Evolutionary conservation across 2,888 invertebrate species (phyloP).

Genomic region (Microplitis deprimator): DNA sequence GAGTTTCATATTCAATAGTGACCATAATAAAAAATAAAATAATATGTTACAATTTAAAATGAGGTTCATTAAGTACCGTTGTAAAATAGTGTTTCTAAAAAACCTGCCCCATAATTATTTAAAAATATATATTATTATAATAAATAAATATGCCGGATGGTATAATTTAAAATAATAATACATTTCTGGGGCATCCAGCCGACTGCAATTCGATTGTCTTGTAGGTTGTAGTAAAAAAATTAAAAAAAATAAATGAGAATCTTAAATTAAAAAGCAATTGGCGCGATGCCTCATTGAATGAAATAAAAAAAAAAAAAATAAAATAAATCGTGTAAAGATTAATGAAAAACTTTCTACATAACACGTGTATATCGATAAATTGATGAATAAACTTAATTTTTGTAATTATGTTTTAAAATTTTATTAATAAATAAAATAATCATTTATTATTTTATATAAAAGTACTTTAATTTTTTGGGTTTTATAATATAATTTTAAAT

Average conservation of each 20-base stretch:
- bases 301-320: slow-evolving; percentile 38
- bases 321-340: slow-evolving; percentile 57
- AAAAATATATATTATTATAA: slow-evolving; percentile 21
- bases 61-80: slow-evolving; percentile 51
- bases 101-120: slow-evolving; percentile 50
- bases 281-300: slow-evolving; percentile 60
- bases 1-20: slow-evolving; percentile 51
- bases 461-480: neutral
- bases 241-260: slow-evolving; percentile 42
- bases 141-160: slow-evolving; percentile 53
- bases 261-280: slow-evolving; percentile 38
- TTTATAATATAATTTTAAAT: neutral
- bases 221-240: slow-evolving; percentile 29
- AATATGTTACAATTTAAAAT: slow-evolving; percentile 55
- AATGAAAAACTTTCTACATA: slow-evolving; percentile 66
- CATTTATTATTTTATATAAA: neutral
- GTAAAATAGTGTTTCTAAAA: slow-evolving; percentile 60
- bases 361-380: slow-evolving; percentile 67
- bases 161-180: slow-evolving; percentile 46
- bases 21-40: slow-evolving; percentile 53
- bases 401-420: slow-evolving; percentile 52
- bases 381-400: slow-evolving; percentile 69
- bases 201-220: slow-evolving; percentile 49
- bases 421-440: neutral
- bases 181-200: slow-evolving; percentile 57